These are phyloP conservation scores for Saimiri boliviensis DNA, from an alignment of 2,113 vertebrate genomes.

Conservation along the genomic window DNA sequence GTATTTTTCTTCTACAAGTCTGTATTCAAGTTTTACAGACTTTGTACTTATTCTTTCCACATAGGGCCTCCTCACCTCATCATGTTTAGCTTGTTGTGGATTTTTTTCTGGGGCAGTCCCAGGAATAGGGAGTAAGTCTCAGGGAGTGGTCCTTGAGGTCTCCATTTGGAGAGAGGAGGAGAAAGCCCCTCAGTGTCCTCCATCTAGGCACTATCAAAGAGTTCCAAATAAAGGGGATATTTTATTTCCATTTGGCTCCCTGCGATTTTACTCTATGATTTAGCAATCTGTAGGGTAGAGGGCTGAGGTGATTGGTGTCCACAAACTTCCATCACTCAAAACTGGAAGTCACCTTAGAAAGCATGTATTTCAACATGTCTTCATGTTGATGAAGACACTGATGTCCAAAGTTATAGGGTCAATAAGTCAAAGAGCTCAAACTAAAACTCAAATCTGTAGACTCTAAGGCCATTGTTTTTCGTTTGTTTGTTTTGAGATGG, in stretches of 20 bases:
- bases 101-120: accelerated
- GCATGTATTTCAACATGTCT: background rate
- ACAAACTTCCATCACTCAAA: background rate
- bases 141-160: background rate
- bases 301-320: background rate
- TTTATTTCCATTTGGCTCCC: background rate
- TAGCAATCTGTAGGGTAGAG: background rate
- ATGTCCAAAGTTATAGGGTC: background rate
- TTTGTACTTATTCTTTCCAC: background rate
- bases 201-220: background rate
- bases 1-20: background rate
- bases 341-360: background rate
- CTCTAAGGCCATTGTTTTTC: background rate
- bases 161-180: background rate
- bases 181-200: background rate
- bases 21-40: background rate
- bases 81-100: background rate
- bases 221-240: background rate
- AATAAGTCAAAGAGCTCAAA: background rate
- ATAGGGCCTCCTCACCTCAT: background rate
- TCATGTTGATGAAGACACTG: background rate
- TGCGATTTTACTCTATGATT: background rate
- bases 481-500: background rate
- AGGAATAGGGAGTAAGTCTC: background rate
- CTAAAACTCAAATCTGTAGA: slow-evolving; percentile 5